phyloP scores from a whole-genome alignment of 2,797 vertebrate species.

The Typhlichthys subterraneus region DNA sequence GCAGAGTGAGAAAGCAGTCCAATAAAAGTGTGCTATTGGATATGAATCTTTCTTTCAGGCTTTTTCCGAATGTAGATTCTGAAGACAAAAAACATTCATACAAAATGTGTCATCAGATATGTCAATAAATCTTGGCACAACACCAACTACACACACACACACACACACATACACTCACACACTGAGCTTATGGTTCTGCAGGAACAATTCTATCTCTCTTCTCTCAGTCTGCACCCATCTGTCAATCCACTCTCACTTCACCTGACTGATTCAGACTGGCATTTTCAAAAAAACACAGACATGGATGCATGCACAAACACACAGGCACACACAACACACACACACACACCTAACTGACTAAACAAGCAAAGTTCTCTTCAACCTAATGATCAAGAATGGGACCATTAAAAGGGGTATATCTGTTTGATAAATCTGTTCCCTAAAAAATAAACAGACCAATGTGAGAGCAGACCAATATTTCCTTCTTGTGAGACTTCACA shows the following conservation, averaged over 20 bases:
- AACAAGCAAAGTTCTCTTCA: constrained; percentile 30
- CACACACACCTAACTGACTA: neutral
- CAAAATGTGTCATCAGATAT: constrained; percentile 41
- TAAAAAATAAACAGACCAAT: neutral
- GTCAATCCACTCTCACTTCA: constrained; percentile 59
- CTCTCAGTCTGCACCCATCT: constrained; percentile 62
- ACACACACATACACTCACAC: constrained; percentile 7
- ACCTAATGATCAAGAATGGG: constrained; percentile 65
- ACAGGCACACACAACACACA: neutral
- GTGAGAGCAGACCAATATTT: too few relatives aligned
- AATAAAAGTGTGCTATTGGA: constrained; percentile 53
- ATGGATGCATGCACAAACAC: constrained; percentile 14
- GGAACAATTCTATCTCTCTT: constrained; percentile 48
- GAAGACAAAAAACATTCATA: constrained; percentile 22
- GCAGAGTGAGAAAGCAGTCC: constrained; percentile 41
- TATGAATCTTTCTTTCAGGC: constrained; percentile 30
- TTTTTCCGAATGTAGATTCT: constrained; percentile 36
- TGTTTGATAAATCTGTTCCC: constrained; percentile 9
- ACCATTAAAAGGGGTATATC: constrained; percentile 18
- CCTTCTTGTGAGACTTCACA: too few relatives aligned
- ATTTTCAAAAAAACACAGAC: constrained; percentile 43
- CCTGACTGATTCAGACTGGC: constrained; percentile 59
- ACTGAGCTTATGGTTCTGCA: constrained; percentile 52
- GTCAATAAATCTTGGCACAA: constrained; percentile 17
- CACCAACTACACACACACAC: neutral